Percentiles rank a stretch among this genome's conserved stretches.
phyloP scores from a whole-genome alignment of 1,140 invertebrate species.

The Pinna nobilis region DNA sequence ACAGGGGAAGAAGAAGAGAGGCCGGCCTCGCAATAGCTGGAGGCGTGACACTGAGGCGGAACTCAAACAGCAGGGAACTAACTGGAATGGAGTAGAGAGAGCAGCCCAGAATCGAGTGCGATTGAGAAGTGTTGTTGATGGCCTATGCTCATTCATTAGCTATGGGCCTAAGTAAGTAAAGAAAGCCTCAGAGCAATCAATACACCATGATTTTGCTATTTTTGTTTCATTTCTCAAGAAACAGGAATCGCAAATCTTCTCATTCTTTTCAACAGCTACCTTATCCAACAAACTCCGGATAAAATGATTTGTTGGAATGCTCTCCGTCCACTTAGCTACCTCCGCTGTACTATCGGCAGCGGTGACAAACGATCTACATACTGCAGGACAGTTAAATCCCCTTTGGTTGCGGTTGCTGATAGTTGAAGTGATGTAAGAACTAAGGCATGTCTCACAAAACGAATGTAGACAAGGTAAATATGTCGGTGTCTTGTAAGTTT shows the following conservation, averaged over 20 bases:
- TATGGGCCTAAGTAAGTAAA: slow-evolving; percentile 45
- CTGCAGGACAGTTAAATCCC: background rate
- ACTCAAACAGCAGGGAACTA: no score
- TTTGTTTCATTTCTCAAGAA: slow-evolving; percentile 23
- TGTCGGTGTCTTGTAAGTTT: background rate
- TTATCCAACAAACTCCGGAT: slow-evolving; percentile 44
- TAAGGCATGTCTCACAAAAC: background rate
- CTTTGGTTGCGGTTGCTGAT: background rate
- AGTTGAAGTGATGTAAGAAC: background rate
- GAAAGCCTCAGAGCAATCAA: slow-evolving; percentile 47
- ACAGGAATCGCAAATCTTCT: slow-evolving; percentile 45
- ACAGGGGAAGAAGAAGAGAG: no score
- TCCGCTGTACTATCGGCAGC: no score
- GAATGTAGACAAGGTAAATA: slow-evolving; percentile 5
- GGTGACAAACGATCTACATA: slow-evolving; percentile 7
- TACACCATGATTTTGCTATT: slow-evolving; percentile 46
- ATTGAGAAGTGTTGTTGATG: no score
- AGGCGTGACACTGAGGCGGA: no score
- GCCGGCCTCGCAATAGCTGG: no score
- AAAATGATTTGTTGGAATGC: slow-evolving; percentile 40
- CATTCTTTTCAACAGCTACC: slow-evolving; percentile 34
- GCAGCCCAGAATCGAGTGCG: no score
- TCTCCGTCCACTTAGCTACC: slow-evolving; percentile 31
- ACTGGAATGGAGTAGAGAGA: no score
- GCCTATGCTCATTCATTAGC: no score